These are phyloP conservation scores for Phyllotreta striolata DNA, from an alignment of 2,888 invertebrate genomes.

Conservation along the genomic window DNA sequence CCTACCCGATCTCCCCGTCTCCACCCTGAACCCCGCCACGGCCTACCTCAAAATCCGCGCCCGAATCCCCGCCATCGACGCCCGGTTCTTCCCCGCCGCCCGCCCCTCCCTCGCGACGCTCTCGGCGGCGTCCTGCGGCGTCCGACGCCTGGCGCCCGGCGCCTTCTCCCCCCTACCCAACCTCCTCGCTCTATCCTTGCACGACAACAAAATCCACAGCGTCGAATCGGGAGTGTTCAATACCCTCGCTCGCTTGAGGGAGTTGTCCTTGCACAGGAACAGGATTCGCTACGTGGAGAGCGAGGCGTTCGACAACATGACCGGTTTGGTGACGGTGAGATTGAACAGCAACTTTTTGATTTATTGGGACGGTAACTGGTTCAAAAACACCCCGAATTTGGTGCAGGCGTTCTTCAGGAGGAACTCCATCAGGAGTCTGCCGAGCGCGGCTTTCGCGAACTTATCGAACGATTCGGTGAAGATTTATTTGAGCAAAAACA, in stretches of 20 bases:
- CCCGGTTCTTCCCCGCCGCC: too few relatives aligned
- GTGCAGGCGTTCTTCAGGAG: constrained; percentile 50
- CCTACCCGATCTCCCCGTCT: neutral
- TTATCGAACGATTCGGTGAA: constrained; percentile 40
- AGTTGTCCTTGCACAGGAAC: constrained; percentile 45
- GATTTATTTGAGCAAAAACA: constrained; percentile 50
- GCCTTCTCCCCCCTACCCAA: constrained; percentile 43
- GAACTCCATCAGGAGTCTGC: constrained; percentile 51
- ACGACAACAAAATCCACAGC: constrained; percentile 43
- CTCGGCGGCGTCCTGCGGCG: too few relatives aligned
- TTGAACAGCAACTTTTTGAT: constrained; percentile 53
- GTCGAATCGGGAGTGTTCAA: constrained; percentile 45
- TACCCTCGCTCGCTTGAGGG: constrained; percentile 31
- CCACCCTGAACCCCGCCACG: too few relatives aligned
- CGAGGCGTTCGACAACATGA: constrained; percentile 48
- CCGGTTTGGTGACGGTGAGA: constrained; percentile 50
- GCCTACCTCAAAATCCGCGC: too few relatives aligned
- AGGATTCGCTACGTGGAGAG: constrained; percentile 43
- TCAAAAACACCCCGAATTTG: constrained; percentile 52
- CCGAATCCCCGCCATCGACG: too few relatives aligned
- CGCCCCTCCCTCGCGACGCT: too few relatives aligned
- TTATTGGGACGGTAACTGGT: constrained; percentile 54
- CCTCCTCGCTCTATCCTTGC: constrained; percentile 38
- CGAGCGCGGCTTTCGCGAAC: constrained; percentile 52
- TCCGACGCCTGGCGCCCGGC: constrained; percentile 13